These are phyloP conservation scores for Podocnemis expansa DNA, from an alignment of 2,113 vertebrate species.

Conservation along the genomic window DNA sequence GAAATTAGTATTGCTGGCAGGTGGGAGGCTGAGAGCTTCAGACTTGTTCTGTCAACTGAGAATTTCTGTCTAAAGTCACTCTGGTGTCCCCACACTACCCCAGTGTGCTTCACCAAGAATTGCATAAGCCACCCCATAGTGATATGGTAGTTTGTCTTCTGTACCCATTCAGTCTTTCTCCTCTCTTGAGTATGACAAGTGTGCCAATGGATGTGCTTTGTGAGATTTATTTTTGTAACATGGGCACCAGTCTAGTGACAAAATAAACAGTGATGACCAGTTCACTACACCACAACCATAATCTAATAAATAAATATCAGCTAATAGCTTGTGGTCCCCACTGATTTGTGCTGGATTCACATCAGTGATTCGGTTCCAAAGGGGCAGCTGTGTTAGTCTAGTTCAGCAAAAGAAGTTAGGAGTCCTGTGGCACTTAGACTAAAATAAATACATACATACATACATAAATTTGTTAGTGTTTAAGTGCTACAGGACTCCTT, in stretches of 20 bases:
- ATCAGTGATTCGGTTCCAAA: neutral
- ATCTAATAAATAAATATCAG: too few relatives aligned
- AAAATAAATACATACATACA: too few relatives aligned
- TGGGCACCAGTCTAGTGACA: neutral
- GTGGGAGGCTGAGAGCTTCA: neutral
- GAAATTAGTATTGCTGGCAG: neutral
- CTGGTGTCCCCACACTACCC: too few relatives aligned
- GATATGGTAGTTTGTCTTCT: neutral
- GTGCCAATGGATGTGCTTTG: neutral
- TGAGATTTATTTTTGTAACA: neutral
- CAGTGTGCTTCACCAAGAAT: neutral
- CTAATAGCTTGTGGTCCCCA: neutral
- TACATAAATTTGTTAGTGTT: too few relatives aligned
- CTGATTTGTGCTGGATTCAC: neutral
- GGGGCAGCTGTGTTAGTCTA: too few relatives aligned
- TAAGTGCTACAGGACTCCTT: too few relatives aligned
- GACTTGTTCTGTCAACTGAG: too few relatives aligned
- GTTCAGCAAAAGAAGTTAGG: too few relatives aligned
- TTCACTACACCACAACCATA: neutral
- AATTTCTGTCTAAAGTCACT: too few relatives aligned
- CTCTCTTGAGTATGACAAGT: neutral
- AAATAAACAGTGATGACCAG: neutral
- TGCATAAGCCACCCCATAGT: neutral
- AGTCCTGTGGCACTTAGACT: too few relatives aligned
- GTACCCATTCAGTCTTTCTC: rapidly evolving